A percentile compares a stretch with the other conserved stretches of the same genome.
These are phyloP conservation scores for Eupithecia tripunctaria DNA, from an alignment of 2,888 invertebrate species.

Conservation along the genomic window DNA sequence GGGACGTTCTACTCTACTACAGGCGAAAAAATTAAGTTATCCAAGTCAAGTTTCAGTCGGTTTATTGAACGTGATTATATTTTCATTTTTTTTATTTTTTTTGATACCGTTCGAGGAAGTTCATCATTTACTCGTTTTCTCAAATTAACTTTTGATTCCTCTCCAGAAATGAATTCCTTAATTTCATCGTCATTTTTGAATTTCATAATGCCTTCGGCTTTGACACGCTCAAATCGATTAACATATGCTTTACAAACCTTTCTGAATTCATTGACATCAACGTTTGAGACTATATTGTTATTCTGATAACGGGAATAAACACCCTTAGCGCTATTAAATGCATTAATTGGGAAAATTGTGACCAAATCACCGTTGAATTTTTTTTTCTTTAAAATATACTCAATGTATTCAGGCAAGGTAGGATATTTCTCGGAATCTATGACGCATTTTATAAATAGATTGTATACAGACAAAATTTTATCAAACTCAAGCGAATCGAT, in stretches of 20 bases:
- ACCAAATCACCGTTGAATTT: slow-evolving; percentile 30
- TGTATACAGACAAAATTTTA: slow-evolving; percentile 41
- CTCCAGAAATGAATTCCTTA: slow-evolving; percentile 42
- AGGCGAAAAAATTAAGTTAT: too few relatives aligned
- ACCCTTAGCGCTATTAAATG: background rate
- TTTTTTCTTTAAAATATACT: slow-evolving; percentile 29
- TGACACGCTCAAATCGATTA: background rate
- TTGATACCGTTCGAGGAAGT: background rate
- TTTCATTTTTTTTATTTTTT: background rate
- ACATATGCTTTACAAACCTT: background rate
- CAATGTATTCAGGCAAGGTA: slow-evolving; percentile 30
- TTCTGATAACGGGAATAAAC: background rate
- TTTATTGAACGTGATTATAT: background rate
- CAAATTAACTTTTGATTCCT: slow-evolving; percentile 30
- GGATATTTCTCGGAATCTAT: slow-evolving; percentile 35
- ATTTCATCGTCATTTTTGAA: slow-evolving; percentile 42
- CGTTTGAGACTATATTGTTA: background rate
- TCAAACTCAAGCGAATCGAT: slow-evolving; percentile 46
- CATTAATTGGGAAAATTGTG: background rate
- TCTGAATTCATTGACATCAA: background rate
- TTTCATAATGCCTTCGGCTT: background rate
- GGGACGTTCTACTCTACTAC: too few relatives aligned
- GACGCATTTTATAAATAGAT: slow-evolving; percentile 35
- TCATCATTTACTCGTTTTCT: background rate
- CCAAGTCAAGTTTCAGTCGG: too few relatives aligned